Conservation (phyloP, 2,113 vertebrate species). For the Chunga burmeisteri region DNA sequence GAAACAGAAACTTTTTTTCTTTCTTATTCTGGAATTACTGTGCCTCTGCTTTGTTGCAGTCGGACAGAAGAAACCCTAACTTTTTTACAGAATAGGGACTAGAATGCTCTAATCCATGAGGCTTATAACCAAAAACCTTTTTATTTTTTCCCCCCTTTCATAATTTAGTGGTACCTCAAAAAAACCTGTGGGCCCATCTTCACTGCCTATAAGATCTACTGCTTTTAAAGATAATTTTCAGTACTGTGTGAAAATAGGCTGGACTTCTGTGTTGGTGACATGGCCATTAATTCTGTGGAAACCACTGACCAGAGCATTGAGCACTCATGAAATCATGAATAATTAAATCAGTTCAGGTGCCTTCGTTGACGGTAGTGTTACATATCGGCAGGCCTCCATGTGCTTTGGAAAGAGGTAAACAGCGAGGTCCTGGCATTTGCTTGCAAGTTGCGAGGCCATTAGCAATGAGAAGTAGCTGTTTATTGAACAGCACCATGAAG, state of each 20-base stretch:
- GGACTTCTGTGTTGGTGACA: not conserved
- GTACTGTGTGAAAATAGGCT: not conserved
- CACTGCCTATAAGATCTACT: not conserved
- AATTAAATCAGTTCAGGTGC: not conserved
- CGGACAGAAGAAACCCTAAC: not conserved
- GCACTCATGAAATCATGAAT: not conserved
- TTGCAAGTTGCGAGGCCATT: not conserved
- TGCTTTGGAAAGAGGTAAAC: not conserved
- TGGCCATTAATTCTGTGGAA: not conserved
- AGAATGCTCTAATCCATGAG: not conserved
- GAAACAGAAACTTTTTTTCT: not conserved
- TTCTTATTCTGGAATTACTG: not conserved
- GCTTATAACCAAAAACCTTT: not conserved
- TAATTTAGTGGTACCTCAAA: not conserved
- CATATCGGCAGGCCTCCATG: rapidly evolving
- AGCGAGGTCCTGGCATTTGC: not conserved
- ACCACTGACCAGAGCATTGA: not conserved
- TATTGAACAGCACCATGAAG: not conserved
- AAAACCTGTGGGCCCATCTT: not conserved
- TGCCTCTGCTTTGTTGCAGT: not conserved
- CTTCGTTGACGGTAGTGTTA: not conserved
- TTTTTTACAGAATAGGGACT: not conserved
- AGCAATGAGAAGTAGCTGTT: not conserved
- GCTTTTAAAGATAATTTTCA: not conserved
- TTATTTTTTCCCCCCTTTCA: not conserved